Evolutionary conservation across 2,797 vertebrate genomes (phyloP).

Genomic region (Anas bahamensis): DNA sequence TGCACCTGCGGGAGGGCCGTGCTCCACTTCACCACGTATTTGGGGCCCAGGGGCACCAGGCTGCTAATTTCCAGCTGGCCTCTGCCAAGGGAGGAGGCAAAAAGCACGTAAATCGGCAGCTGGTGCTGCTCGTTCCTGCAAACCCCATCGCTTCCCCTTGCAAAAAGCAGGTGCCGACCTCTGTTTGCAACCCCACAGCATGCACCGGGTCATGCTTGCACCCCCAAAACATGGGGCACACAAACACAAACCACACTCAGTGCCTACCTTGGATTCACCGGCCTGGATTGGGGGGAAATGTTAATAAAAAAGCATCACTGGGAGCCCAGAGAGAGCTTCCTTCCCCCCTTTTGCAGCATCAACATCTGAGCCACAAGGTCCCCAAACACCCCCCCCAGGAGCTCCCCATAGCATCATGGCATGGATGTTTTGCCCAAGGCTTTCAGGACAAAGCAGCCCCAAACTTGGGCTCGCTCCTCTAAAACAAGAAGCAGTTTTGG

Average conservation of each 20-base stretch:
- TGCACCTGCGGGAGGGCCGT: conserved; percentile 91
- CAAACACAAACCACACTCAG: neutral
- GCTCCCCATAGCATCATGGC: neutral
- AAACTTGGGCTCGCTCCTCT: neutral
- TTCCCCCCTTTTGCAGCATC: neutral
- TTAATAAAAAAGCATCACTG: neutral
- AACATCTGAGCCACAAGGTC: neutral
- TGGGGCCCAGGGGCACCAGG: conserved; percentile 93
- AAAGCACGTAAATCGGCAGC: neutral
- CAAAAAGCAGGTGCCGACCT: neutral
- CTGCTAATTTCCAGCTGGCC: conserved; percentile 92
- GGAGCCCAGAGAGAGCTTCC: neutral
- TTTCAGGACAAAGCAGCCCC: neutral
- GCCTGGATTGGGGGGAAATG: conserved; percentile 58
- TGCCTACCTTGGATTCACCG: conserved; percentile 72
- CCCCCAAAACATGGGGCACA: neutral
- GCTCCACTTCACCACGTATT: conserved; percentile 96
- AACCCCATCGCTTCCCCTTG: neutral
- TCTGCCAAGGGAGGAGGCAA: conserved; percentile 63
- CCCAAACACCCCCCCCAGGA: fast-evolving
- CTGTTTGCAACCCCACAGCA: neutral
- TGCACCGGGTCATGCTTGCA: neutral
- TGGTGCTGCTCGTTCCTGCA: fast-evolving
- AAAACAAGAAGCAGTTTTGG: neutral
- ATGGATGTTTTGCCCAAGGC: neutral